Percentiles rank a stretch among this genome's conserved stretches.
These are phyloP conservation scores for Eulimnadia texana DNA, from an alignment of 1,140 invertebrate genomes.

Conservation along the genomic window DNA sequence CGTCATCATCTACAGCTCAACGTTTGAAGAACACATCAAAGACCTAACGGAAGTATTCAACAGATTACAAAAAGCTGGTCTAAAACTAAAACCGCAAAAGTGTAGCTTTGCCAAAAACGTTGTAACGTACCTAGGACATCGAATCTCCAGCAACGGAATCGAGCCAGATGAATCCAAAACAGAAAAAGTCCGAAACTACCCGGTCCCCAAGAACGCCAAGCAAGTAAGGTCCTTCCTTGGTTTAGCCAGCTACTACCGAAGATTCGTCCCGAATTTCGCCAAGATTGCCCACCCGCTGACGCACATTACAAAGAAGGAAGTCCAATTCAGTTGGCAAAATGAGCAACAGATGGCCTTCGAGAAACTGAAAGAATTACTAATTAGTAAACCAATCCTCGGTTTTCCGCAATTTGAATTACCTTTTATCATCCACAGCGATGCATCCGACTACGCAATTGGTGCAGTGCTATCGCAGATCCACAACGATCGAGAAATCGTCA, in stretches of 20 bases:
- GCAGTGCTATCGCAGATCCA: slow-evolving; percentile 9
- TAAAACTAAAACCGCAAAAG: slow-evolving; percentile 22
- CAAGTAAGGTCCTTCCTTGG: slow-evolving; percentile 16
- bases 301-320: not conserved
- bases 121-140: slow-evolving; percentile 24
- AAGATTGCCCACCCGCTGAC: slow-evolving; percentile 13
- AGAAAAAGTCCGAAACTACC: slow-evolving; percentile 18
- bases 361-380: not conserved
- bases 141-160: slow-evolving; percentile 19
- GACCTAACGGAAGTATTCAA: slow-evolving; percentile 25
- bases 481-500: not conserved
- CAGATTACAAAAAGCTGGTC: slow-evolving; percentile 16
- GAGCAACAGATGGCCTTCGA: not conserved
- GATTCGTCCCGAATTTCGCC: slow-evolving; percentile 16
- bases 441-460: not conserved
- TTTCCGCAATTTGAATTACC: not conserved
- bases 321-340: not conserved
- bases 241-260: slow-evolving; percentile 14
- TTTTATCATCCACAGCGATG: slow-evolving; percentile 6
- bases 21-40: slow-evolving; percentile 25
- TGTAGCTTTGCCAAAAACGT: slow-evolving; percentile 24
- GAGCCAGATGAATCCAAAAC: slow-evolving; percentile 19
- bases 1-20: slow-evolving; percentile 27
- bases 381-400: not conserved
- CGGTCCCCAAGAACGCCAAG: slow-evolving; percentile 14